Percentiles rank a stretch among this genome's conserved stretches.
phyloP scores from a whole-genome alignment of 2,113 vertebrate species.

The Myodes glareolus region DNA sequence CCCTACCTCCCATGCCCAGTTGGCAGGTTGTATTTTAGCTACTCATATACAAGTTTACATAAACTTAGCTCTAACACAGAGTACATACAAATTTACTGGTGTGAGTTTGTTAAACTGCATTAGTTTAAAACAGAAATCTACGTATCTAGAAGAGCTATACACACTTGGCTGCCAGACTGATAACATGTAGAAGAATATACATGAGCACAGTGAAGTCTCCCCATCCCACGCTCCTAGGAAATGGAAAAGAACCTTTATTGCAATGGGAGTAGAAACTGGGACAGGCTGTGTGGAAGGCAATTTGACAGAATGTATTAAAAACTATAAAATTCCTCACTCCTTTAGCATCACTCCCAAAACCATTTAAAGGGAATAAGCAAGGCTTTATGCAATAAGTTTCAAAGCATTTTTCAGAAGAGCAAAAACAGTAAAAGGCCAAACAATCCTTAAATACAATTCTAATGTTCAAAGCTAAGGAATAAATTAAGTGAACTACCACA shows the following conservation, averaged over 20 bases:
- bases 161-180: not conserved
- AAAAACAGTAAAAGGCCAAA: not conserved
- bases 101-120: not conserved
- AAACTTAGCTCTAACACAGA: not conserved
- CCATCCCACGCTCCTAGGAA: not conserved
- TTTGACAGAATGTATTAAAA: conserved; percentile 27
- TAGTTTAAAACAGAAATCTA: not conserved
- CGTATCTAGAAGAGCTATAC: not conserved
- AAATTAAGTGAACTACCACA: conserved; percentile 21
- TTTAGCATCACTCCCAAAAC: not conserved
- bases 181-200: not conserved
- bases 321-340: not conserved
- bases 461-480: conserved; percentile 29
- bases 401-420: not conserved
- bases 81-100: not conserved
- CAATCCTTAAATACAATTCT: not conserved
- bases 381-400: not conserved
- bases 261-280: no score
- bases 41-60: not conserved
- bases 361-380: not conserved
- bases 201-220: not conserved
- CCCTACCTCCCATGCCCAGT: not conserved
- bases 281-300: not conserved
- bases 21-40: not conserved
- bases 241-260: not conserved